These are phyloP conservation scores for Hydrochoerus hydrochaeris DNA, from an alignment of 2,113 vertebrate species.

Conservation along the genomic window DNA sequence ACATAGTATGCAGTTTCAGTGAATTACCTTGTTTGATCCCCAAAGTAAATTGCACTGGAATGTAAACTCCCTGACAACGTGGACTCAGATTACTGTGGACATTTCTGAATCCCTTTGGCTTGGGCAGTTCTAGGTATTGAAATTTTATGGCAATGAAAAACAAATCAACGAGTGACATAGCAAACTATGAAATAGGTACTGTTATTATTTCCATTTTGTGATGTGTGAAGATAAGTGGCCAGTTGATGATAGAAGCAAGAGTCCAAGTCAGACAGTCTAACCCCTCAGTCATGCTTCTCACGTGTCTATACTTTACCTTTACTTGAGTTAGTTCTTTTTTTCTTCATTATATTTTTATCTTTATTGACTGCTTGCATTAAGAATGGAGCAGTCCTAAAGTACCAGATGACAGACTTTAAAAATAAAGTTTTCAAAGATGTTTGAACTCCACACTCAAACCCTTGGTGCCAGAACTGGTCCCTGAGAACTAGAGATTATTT, in stretches of 20 bases:
- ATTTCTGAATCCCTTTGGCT: background rate
- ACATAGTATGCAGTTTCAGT: background rate
- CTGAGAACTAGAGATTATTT: background rate
- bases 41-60: background rate
- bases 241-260: background rate
- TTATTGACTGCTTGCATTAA: background rate
- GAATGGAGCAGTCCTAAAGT: background rate
- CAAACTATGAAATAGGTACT: background rate
- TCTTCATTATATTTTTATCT: background rate
- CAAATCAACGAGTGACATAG: background rate
- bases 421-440: background rate
- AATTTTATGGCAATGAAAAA: background rate
- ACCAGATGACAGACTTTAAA: background rate
- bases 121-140: background rate
- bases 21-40: background rate
- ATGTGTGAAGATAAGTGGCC: background rate
- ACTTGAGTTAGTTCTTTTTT: background rate
- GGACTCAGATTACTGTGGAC: background rate
- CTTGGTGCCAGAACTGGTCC: background rate
- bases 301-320: too few species aligned
- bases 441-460: constrained; percentile 16
- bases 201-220: background rate
- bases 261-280: background rate
- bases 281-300: background rate
- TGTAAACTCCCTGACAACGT: background rate